Conservation (phyloP, 1,140 invertebrate species). For the Mactra quadrangularis region DNA sequence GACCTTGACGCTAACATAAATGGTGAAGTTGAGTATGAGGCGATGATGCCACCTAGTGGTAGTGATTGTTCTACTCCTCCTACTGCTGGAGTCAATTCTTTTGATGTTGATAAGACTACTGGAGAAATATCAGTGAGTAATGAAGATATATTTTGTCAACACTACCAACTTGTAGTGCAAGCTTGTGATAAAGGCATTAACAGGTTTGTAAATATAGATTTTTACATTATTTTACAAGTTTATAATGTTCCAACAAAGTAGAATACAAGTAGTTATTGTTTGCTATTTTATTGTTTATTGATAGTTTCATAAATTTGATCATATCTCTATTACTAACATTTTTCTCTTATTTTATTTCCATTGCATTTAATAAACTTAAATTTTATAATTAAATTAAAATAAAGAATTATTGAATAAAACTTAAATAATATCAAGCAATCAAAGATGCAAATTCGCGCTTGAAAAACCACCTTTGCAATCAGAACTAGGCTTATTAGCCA, state of each 20-base stretch:
- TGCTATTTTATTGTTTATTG: too few relatives aligned
- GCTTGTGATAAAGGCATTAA: constrained; percentile 23
- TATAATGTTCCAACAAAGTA: neutral
- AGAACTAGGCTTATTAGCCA: too few relatives aligned
- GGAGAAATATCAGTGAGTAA: neutral
- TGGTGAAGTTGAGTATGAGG: neutral
- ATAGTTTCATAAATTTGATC: too few relatives aligned
- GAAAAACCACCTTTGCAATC: too few relatives aligned
- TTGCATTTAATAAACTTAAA: too few relatives aligned
- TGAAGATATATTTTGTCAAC: neutral
- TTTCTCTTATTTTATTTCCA: too few relatives aligned
- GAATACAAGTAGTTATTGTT: too few relatives aligned
- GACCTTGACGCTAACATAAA: constrained; percentile 5
- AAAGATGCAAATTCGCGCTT: too few relatives aligned
- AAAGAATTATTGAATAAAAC: too few relatives aligned
- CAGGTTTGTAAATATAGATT: neutral
- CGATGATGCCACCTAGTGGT: neutral
- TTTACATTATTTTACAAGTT: neutral
- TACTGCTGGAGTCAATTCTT: neutral
- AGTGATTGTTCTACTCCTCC: neutral
- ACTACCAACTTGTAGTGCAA: neutral
- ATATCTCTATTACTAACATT: too few relatives aligned
- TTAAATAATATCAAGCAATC: too few relatives aligned
- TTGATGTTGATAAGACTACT: neutral
- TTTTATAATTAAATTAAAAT: too few relatives aligned